Evolutionary conservation across 2,797 vertebrate species (phyloP), one percentile per base, ranked within the genome.

Genomic region (Lerista edwardsae): DNA sequence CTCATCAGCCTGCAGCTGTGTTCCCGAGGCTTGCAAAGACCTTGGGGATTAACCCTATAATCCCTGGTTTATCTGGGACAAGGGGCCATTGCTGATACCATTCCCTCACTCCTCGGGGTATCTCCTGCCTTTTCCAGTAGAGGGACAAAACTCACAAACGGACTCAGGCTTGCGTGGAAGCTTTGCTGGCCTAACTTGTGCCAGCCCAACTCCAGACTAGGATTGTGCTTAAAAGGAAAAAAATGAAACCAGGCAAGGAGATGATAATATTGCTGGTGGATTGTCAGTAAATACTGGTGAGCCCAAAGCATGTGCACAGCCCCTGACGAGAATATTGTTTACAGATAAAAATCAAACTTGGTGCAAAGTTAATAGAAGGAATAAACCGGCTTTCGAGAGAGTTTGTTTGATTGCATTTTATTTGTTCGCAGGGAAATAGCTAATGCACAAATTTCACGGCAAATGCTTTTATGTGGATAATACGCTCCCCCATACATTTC

Each of bases 381-480:
- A 21, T 0, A 84, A 90, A 67, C 17, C 82, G 76, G 83, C 25
- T 82, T 77, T 80, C 80, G 84, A 65, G 57, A 5, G 0, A 1
- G 6, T 85, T 85, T 85, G 3, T 68, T 57, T 3, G 9, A 76
- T 77, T 62, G n/a, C 9, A 21, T 84, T 84, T n/a, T 84, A 57
- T 84, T 85, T 85, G 27, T 82, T 84, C 36, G 67, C 88, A 76
- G 10, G 5, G 2, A 5, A 89, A 6, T 15, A 89, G 71, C 3
- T 88, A 85, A 72, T 83, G 72, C 3, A 44, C 84, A 80, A 74
- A 83, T 83, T 91, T 87, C 89, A 7, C 75, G 72, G 2, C 4
- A 2, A 62, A 1, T 72, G 15, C 31, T 79, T 93, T 89, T 79
- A 51, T 10, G 86, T 86, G 61, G 21, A 59, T 88, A 74, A 23